Evolutionary conservation across 2,113 vertebrate species (phyloP), one percentile per base, ranked within the genome.

Genomic region (Leucosticte australis): DNA sequence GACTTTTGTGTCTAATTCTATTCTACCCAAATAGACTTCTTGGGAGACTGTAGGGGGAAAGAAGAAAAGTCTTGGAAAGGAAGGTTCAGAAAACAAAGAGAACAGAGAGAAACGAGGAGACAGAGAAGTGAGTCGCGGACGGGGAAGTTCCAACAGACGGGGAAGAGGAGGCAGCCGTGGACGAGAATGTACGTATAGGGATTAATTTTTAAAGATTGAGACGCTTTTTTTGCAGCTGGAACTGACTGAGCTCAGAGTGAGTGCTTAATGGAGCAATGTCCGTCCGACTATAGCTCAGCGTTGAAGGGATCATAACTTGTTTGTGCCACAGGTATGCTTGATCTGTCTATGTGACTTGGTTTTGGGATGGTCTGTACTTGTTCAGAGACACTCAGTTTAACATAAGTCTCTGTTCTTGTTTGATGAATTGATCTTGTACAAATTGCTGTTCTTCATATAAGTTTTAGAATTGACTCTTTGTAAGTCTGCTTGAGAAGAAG

Each of bases 31-130:
- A 85, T 97, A 99, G 99, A 99, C 98, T 94, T 99, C 99, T 27
- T 99, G 99, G 99, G 99, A 99, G 97, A 99, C 99, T 31, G 99
- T 99, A 93, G 99, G 99, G 44, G 99, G 99, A 37, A 99, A 99
- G 97, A 99, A 99, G 97, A 99, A 99, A 89, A 98, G 91, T 95
- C 97, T 99, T 94, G 99, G 98, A 65, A 99, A 99, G 88, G 99
- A 99, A 95, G 98, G 97, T 63, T 98, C 97, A 60, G 99, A 99
- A 96, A 98, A 98, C 94, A 99, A 98, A 98, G 99, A 99, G 71
- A 99, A 98, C 92, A 97, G 98, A 97, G 98, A 99, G 94, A 99
- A 99, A 97, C 98, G 98, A 97, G 98, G 93, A 31, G 98, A 99
- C 56, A 98, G 98, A 97, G 99, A 99, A 96, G 79, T 90, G 69